Base-by-base conservation (phyloP, 2,113 vertebrate species). In the Rattus rattus region DNA sequence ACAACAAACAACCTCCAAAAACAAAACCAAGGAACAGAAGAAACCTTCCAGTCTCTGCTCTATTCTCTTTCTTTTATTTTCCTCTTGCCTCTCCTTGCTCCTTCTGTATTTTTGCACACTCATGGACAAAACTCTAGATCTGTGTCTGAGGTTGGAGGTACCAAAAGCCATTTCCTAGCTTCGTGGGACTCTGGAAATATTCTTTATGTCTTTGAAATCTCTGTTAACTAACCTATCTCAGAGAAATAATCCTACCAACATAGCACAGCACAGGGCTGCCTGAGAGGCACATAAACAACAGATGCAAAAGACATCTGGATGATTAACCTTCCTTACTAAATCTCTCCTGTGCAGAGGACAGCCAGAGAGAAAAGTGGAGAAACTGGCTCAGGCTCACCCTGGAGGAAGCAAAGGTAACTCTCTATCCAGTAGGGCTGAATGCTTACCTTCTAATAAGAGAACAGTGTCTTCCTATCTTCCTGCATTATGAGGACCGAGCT, bases 391-490 rank as follows among this genome's bases (percentile, higher is more conserved):
- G 26, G 17, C 54, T 11, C 12, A 0, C 39, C n/a, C 39, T 83
- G 72, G 28, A 72, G 0, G 73, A 59, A 36, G 49, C 49, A 72
- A 83, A 47, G 54, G 20, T 61, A 56, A 22, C 2, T 28, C 49
- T 10, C 0, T 0, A 16, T 10, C 2, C 1, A 12, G 28, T 54
- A 61, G 76, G 20, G 0, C 49, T 70, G n/a, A 17, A 14, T 0
- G 2, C 24, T 30, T 88, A 43, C 36, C 3, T 0, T 8, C 1
- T 2, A 16, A 75, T 11, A 36, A 54, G 0, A 17, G 22, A 13
- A 30, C 14, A 36, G 56, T 39, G 33, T 52, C 16, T 24, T 65
- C 19, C 43, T 36, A 16, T 11, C 26, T n/a, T 93, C 14, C 36
- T 36, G 20, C 2, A 0, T 75, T 39, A 3, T 13, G 33, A 67